Percentiles rank a stretch among this genome's conserved stretches.
phyloP scores from a whole-genome alignment of 2,888 invertebrate species.

The Ectropis crepuscularia region DNA sequence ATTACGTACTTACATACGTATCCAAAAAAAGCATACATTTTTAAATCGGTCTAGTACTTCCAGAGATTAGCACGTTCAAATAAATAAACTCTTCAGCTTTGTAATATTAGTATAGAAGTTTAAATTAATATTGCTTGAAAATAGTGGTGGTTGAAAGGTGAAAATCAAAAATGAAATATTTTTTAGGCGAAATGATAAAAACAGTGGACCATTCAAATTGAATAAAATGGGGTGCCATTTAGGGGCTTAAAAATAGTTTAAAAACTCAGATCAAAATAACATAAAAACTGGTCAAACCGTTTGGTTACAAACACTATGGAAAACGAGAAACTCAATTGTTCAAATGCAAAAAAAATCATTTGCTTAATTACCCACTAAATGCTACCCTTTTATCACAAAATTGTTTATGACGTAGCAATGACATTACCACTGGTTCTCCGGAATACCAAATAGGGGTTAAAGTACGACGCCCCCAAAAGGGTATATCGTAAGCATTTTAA shows the following conservation, averaged over 20 bases:
- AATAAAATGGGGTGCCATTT: no score
- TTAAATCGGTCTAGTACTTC: background rate
- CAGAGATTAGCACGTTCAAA: background rate
- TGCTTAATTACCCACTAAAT: background rate
- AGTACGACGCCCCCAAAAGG: background rate
- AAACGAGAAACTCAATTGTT: background rate
- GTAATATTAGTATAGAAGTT: background rate
- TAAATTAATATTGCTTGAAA: no score
- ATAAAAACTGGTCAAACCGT: background rate
- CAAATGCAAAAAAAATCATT: background rate
- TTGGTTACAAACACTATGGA: background rate
- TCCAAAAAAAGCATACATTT: no score
- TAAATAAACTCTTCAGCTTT: no score
- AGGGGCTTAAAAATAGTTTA: background rate
- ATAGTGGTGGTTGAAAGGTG: no score
- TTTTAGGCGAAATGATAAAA: no score
- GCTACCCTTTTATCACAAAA: background rate
- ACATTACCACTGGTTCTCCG: background rate
- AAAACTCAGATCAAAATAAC: background rate
- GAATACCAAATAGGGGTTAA: constrained; percentile 9
- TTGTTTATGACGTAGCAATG: constrained; percentile 7
- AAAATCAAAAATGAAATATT: no score
- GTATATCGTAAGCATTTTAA: background rate
- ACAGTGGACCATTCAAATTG: no score
- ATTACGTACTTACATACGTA: no score